Base-by-base conservation (phyloP, 2,113 vertebrate genomes). In the Pipra filicauda region DNA sequence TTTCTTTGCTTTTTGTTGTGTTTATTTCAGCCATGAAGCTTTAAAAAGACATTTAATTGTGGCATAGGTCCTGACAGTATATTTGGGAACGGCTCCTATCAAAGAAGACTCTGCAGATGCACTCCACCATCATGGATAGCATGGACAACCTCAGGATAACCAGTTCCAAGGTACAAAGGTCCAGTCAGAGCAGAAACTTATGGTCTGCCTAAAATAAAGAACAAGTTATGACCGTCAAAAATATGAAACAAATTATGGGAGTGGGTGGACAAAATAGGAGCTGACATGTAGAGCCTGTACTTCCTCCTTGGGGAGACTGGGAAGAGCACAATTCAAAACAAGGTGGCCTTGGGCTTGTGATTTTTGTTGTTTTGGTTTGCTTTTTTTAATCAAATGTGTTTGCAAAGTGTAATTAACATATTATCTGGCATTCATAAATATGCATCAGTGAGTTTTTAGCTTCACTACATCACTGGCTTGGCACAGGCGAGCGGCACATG, bases 91-190 rank as follows among this genome's bases (percentile, higher is more conserved):
- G 10, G 2, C 3, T 35, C 12, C 59, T 52, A 26, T 22, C 0
- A 1, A 28, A 81, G 58, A 61, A 37, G 61, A 35, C 31, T 70
- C 62, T 72, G 46, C 27, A 66, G 76, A 14, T 15, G 22, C 6
- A 12, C 27, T 39, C 23, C 27, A 51, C 33, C 7, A 3, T 15
- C 0, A 0, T n/a, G 37, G 48, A 9, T 33, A 33, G 12, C 27
- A 12, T 3, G 9, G 30, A 5, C 41, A 77, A 30, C 43, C 37
- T 58, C 37, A 33, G 48, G 26, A 67, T 4, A 46, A 6, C 37
- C 65, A 72, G 17, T 7, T 16, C 15, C 22, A 33, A 37, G 22
- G 41, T 21, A 64, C 30, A 77, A 58, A 30, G 39, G 16, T 37
- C 46, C 24, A 37, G 11, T 26, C 23, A 43, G 59, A 78, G n/a